Percentiles rank a stretch among this genome's conserved stretches.
Evolutionary conservation across 2,113 vertebrate species (phyloP).

Genomic region (Oryzias celebensis): DNA sequence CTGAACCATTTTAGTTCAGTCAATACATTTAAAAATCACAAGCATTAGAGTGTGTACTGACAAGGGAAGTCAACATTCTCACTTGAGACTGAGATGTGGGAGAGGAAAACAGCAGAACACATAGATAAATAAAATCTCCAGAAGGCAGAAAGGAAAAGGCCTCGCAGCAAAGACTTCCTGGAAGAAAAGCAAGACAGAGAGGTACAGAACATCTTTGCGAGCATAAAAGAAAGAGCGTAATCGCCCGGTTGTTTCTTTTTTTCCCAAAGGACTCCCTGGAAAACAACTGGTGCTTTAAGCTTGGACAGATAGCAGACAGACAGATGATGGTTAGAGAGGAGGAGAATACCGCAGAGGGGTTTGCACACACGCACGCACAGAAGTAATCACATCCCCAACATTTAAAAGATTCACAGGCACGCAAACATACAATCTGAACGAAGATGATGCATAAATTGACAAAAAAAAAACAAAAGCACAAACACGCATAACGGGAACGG

Average conservation of each 20-base stretch:
- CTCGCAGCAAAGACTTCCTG: slow-evolving; percentile 58
- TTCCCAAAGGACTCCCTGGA: slow-evolving; percentile 58
- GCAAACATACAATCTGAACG: background rate
- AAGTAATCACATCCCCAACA: background rate
- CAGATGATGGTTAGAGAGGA: slow-evolving; percentile 57
- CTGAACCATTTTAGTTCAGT: slow-evolving; percentile 16
- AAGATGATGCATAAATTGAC: background rate
- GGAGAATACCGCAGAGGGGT: slow-evolving; percentile 54
- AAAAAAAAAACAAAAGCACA: background rate
- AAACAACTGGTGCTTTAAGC: slow-evolving; percentile 72
- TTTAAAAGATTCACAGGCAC: background rate
- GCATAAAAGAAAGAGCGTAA: slow-evolving; percentile 66
- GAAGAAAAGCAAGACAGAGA: slow-evolving; percentile 57
- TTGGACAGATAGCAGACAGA: slow-evolving; percentile 71
- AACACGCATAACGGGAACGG: slow-evolving; percentile 5
- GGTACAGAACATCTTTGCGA: slow-evolving; percentile 57
- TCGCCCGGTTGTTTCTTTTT: slow-evolving; percentile 66
- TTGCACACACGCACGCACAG: slow-evolving; percentile 3
- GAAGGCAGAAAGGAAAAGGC: slow-evolving; percentile 47
- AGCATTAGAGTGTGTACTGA: slow-evolving; percentile 18
- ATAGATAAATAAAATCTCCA: slow-evolving; percentile 54
- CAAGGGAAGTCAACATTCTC: slow-evolving; percentile 46
- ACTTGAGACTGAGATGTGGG: slow-evolving; percentile 20
- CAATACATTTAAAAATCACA: slow-evolving; percentile 21
- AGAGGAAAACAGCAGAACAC: slow-evolving; percentile 20